These are phyloP conservation scores for Trachelus troglodyta DNA, from an alignment of 2,888 invertebrate species.

Conservation along the genomic window DNA sequence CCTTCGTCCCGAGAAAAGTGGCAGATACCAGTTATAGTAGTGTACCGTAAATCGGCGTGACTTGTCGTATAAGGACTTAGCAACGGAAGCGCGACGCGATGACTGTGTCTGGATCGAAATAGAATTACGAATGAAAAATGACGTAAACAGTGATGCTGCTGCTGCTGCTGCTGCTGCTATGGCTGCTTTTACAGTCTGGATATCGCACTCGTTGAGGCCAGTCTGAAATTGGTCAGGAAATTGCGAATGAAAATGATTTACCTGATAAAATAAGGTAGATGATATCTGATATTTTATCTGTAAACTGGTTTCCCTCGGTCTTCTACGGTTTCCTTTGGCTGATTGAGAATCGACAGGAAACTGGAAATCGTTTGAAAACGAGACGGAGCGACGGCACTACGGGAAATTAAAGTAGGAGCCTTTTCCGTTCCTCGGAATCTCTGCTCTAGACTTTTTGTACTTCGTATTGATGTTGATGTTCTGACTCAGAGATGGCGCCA, in stretches of 20 bases:
- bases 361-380: neutral
- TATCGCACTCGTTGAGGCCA: neutral
- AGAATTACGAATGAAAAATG: slow-evolving; percentile 4
- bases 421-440: neutral
- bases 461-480: neutral
- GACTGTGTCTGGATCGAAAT: neutral
- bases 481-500: neutral
- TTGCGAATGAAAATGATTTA: neutral
- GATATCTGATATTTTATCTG: neutral
- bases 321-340: neutral
- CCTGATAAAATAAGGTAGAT: neutral
- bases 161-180: neutral
- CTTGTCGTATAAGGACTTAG: neutral
- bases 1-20: neutral
- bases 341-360: neutral
- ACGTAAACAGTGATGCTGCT: neutral
- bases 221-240: neutral
- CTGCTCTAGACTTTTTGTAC: neutral
- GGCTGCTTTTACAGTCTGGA: neutral
- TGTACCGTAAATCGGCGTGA: neutral
- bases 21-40: neutral
- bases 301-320: neutral
- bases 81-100: neutral
- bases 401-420: neutral
- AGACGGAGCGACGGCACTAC: neutral